Conservation (phyloP, 2,113 vertebrate species). For the Ondatra zibethicus region DNA sequence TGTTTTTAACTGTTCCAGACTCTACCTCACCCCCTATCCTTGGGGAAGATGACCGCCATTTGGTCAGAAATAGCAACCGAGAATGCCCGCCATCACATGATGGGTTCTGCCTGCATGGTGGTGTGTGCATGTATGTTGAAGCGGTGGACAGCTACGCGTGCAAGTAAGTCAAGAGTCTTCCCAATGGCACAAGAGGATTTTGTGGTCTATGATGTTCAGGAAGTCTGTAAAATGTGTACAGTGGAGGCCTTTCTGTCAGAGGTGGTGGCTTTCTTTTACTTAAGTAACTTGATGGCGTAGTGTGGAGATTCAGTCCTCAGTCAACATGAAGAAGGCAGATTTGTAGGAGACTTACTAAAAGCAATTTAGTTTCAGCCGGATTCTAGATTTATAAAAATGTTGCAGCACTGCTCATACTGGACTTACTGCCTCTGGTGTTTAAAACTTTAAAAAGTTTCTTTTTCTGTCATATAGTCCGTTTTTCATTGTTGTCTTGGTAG, state of each 20-base stretch:
- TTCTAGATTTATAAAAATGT: background rate
- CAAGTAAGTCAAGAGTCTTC: constrained; percentile 89
- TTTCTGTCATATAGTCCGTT: background rate
- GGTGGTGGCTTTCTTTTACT: background rate
- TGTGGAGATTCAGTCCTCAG: background rate
- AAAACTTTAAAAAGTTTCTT: background rate
- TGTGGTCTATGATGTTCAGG: background rate
- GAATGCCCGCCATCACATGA: constrained; percentile 89
- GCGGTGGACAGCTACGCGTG: constrained; percentile 91
- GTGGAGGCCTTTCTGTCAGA: background rate
- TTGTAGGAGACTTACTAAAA: constrained; percentile 14
- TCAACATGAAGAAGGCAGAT: background rate
- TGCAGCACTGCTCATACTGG: background rate
- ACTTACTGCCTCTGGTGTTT: background rate
- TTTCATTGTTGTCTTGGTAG: background rate
- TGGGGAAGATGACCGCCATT: constrained; percentile 72
- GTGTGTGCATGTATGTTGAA: constrained; percentile 92
- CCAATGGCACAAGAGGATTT: fast-evolving
- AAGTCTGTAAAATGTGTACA: background rate
- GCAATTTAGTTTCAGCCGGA: background rate
- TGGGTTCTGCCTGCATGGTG: constrained; percentile 93
- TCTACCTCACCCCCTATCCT: constrained; percentile 35
- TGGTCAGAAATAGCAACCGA: constrained; percentile 68
- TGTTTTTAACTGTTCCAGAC: constrained; percentile 83
- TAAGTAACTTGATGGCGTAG: background rate